Evolutionary conservation across 2,113 vertebrate genomes (phyloP), one percentile per base, ranked within the genome.

Genomic region (Thunnus maccoyii): DNA sequence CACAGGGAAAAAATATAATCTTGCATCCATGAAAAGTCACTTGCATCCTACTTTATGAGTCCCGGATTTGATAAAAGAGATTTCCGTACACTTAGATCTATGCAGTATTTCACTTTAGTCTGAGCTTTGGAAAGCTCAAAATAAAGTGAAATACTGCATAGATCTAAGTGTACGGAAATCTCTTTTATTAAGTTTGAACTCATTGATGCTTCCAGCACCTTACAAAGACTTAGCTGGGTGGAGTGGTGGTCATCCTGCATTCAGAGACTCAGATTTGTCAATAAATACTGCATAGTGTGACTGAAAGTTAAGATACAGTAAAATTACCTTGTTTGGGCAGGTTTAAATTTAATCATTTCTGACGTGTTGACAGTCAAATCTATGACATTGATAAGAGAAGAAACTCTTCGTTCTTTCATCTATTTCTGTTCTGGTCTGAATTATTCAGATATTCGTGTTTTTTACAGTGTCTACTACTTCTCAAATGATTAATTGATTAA

Each of bases 391-490:
- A 68, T 11, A 17, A 25, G 25, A 61, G 11, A 48, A 36, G 48
- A 75, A 46, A 22, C 51, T 62, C 44, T 60, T 22, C 57, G 18
- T 69, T 76, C 46, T 61, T 41, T 41, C 3, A 48, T 18, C 22
- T 61, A 41, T 62, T 55, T 76, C 65, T 76, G 72, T 44, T 9
- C 57, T 50, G 3, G 14, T 72, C 32, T 47, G 32, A 72, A 58
- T 70, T 65, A 83, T 72, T 65, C 25, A 68, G 36, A 60, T 60
- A 61, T 46, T 68, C 47, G 22, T 22, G 22, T 54, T 25, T 60
- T 58, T 64, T 47, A 8, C 44, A 20, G 56, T 64, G 25, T 70
- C n/a, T 17, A 17, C 13, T 66, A 9, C 22, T 25, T 62, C 3
- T 54, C 10, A 72, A 69, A 13, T 44, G 17, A 65, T 50, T 76